These are phyloP conservation scores for Drosophila auraria DNA, from an alignment of 1,140 invertebrate genomes.

Conservation along the genomic window DNA sequence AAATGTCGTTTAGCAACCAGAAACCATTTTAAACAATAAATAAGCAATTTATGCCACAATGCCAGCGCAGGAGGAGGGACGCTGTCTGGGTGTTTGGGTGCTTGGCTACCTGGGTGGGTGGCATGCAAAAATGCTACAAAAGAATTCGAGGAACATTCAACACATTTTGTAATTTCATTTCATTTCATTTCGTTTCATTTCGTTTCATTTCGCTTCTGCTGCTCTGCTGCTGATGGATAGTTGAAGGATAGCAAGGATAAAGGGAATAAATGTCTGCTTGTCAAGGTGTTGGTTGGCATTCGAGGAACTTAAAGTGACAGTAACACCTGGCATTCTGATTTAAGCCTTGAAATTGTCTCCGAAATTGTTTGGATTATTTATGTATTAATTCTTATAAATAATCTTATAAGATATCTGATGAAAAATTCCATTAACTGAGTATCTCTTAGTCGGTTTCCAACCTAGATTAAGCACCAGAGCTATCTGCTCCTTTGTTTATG, in stretches of 20 bases:
- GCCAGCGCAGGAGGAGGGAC: background rate
- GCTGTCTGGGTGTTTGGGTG: too few relatives aligned
- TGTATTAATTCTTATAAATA: too few relatives aligned
- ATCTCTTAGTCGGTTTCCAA: background rate
- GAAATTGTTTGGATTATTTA: too few relatives aligned
- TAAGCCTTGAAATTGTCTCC: too few relatives aligned
- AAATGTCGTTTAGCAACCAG: conserved; percentile 71
- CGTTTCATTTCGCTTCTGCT: conserved; percentile 64
- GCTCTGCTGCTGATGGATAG: conserved; percentile 48
- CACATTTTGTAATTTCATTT: conserved; percentile 79
- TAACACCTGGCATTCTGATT: too few relatives aligned
- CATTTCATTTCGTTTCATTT: conserved; percentile 77
- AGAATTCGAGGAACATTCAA: conserved; percentile 39
- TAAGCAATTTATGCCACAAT: conserved; percentile 76
- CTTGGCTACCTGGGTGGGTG: conserved; percentile 17
- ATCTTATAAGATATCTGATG: too few relatives aligned
- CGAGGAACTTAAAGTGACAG: background rate
- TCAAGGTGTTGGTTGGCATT: background rate
- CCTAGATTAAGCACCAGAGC: background rate
- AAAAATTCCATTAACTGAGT: background rate
- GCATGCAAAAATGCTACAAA: conserved; percentile 60
- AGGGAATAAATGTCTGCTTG: conserved; percentile 19
- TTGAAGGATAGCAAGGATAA: conserved; percentile 23
- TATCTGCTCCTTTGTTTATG: conserved; percentile 24
- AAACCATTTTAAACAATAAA: conserved; percentile 80